phyloP scores from a whole-genome alignment of 2,113 vertebrate species.

The Lophius piscatorius region DNA sequence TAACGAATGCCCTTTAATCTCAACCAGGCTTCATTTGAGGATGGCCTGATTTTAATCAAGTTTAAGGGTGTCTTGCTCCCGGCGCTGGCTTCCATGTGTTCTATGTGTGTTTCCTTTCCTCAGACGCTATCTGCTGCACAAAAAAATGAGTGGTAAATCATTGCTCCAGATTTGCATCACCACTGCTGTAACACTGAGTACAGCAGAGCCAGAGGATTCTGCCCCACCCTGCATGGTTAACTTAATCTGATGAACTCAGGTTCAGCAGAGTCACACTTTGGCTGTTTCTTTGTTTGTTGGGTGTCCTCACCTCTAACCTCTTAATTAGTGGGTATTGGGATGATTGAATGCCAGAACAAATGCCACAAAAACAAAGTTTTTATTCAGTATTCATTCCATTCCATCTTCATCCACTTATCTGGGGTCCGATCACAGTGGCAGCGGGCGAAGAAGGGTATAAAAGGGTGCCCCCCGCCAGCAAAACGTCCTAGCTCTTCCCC shows the following conservation, averaged over 20 bases:
- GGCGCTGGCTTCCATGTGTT: slow-evolving; percentile 37
- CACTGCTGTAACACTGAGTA: slow-evolving; percentile 41
- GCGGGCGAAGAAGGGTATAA: too few relatives aligned
- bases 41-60: slow-evolving; percentile 40
- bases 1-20: too few relatives aligned
- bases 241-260: slow-evolving; percentile 36
- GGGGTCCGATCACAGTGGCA: too few relatives aligned
- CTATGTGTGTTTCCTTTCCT: slow-evolving; percentile 43
- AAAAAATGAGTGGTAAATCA: slow-evolving; percentile 42
- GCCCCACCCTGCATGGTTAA: slow-evolving; percentile 4
- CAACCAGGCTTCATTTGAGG: slow-evolving; percentile 30
- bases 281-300: too few relatives aligned
- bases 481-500: too few relatives aligned
- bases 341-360: too few relatives aligned
- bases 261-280: background rate
- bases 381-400: too few relatives aligned
- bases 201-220: too few relatives aligned
- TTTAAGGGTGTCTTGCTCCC: slow-evolving; percentile 27
- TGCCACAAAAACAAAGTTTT: too few relatives aligned
- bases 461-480: too few relatives aligned
- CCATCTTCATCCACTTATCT: too few relatives aligned
- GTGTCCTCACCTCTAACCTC: background rate
- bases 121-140: slow-evolving; percentile 31
- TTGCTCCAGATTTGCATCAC: slow-evolving; percentile 30
- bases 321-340: too few relatives aligned